Base-by-base conservation (phyloP, 2,113 vertebrate species). In the Ammospiza caudacuta region DNA sequence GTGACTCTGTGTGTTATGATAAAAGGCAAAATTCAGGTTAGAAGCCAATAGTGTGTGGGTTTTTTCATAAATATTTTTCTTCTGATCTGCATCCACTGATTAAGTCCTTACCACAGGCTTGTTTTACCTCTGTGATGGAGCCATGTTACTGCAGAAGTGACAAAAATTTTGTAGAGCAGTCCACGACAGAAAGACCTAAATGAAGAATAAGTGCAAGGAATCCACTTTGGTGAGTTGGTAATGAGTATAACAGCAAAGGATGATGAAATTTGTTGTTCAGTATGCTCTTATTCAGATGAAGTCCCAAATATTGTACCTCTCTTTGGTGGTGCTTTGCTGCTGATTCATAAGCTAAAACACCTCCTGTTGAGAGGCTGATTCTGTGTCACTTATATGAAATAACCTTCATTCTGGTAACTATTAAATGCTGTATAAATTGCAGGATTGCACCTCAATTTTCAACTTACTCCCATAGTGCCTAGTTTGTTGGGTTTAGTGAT, bases 361-460 rank as follows among this genome's bases (percentile, higher is more conserved):
- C 6, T 11, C 47, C 55, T 67, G 23, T 31, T 5, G 10, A 61
- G 55, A 31, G 27, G 24, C 52, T 78, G 61, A 24, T 93, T 81
- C 44, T 12, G 1, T 51, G 37, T 51, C 49, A 29, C 16, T 61
- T 61, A 25, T 20, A 31, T 2, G 21, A 61, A 72, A 78, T 68
- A 78, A 47, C 29, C 27, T 91, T 76, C 41, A 31, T 66, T 67
- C 41, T 83, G 64, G 11, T 81, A 63, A 52, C 46, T 83, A 37
- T 21, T 52, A 82, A 94, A 68, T 68, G 80, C 18, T 84, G 35
- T 78, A 44, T 43, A 77, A 76, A 2, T 75, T 91, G 33, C 44
- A 64, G 52, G 73, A 72, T 72, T 87, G 39, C 39, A 43, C 20
- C 22, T 80, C 83, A 64, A 63, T 92, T 94, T 94, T 54, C 41